Evolutionary conservation across 2,888 invertebrate species (phyloP).

Genomic region (Acanthosepion pharaonis): DNA sequence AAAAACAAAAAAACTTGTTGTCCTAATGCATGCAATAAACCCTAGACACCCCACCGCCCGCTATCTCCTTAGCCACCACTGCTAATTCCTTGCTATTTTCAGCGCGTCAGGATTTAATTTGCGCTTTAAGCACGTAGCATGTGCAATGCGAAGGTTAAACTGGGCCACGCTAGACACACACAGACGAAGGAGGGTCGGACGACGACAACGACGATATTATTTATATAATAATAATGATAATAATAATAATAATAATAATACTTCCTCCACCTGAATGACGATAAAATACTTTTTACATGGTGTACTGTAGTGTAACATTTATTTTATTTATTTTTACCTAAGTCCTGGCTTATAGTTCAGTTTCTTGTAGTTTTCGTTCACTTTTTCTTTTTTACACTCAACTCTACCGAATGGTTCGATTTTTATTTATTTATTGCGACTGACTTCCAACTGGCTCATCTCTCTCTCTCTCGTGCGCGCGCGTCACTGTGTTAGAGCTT

Average conservation of each 20-base stretch:
- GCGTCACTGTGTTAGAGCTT: background rate
- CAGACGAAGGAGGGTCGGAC: constrained; percentile 20
- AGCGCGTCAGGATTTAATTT: constrained; percentile 50
- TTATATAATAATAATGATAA: too few species aligned
- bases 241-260: background rate
- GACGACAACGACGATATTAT: background rate
- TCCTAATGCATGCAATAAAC: constrained; percentile 6
- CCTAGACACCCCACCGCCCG: background rate
- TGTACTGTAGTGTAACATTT: background rate
- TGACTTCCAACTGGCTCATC: background rate
- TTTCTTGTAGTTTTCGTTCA: background rate
- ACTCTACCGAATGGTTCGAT: background rate
- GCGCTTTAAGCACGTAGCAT: constrained; percentile 53
- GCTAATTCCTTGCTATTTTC: constrained; percentile 48
- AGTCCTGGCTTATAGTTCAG: background rate
- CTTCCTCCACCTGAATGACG: background rate
- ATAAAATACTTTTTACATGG: background rate
- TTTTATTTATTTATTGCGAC: background rate
- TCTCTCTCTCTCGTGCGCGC: background rate
- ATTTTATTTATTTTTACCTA: background rate
- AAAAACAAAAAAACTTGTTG: background rate
- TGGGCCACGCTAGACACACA: constrained; percentile 36
- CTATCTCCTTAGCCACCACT: background rate
- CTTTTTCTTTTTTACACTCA: background rate
- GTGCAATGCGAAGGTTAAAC: constrained; percentile 50